A percentile compares a stretch with the other conserved stretches of the same genome.
These are phyloP conservation scores for Ennomos fuscantarius DNA, from an alignment of 2,888 invertebrate genomes.

Conservation along the genomic window DNA sequence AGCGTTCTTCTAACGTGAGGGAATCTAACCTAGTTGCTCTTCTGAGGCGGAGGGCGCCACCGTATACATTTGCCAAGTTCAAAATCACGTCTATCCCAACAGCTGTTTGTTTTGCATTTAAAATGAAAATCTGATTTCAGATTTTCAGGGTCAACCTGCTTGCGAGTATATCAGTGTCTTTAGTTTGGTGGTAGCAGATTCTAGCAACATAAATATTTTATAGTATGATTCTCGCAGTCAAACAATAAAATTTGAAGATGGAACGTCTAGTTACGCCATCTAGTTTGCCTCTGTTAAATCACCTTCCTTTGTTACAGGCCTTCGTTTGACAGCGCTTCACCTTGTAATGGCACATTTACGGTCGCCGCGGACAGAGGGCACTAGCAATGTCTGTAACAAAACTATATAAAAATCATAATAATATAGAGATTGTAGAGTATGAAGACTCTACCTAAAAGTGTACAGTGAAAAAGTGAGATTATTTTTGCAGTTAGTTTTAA, in stretches of 20 bases:
- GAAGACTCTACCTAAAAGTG: constrained; percentile 27
- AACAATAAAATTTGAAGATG: neutral
- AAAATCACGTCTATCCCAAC: no score
- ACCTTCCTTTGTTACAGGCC: constrained; percentile 52
- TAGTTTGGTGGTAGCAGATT: no score
- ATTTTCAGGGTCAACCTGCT: no score
- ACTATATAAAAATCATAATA: constrained; percentile 3
- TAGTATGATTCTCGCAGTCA: no score
- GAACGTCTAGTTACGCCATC: constrained; percentile 49
- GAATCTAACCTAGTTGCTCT: no score
- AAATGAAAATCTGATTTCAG: no score
- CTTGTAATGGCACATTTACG: constrained; percentile 75
- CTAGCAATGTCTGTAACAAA: constrained; percentile 42
- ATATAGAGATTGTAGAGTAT: constrained; percentile 37
- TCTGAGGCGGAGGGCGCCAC: no score
- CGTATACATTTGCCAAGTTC: no score
- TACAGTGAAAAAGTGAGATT: constrained; percentile 19
- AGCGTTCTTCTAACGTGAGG: no score
- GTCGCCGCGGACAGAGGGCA: constrained; percentile 74
- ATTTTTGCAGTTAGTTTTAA: constrained; percentile 23
- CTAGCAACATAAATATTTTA: no score
- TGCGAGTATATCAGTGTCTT: no score
- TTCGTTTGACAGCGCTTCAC: constrained; percentile 58
- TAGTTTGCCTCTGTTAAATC: constrained; percentile 1
- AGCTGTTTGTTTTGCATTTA: no score